Conservation (phyloP, 2,888 invertebrate species). For the Aphodius sticticus region DNA sequence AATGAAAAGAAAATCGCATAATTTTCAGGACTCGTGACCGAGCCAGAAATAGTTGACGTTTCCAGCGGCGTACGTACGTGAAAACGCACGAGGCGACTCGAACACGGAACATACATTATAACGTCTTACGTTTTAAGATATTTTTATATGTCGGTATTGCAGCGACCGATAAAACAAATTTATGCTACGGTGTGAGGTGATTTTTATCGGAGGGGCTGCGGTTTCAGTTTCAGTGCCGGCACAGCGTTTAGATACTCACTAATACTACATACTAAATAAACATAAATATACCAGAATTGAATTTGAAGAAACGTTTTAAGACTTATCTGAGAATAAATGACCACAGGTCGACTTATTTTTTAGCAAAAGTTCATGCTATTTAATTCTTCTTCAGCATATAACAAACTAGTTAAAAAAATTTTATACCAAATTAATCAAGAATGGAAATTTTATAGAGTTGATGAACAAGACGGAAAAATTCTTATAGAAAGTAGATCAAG, state of each 20-base stretch:
- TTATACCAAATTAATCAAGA: no score
- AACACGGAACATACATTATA: neutral
- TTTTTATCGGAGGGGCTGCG: neutral
- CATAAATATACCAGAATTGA: no score
- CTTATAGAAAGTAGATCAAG: no score
- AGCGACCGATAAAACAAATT: neutral
- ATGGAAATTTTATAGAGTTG: no score
- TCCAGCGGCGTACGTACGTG: neutral
- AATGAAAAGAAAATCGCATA: neutral
- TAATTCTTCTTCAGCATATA: no score
- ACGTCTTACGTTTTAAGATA: neutral
- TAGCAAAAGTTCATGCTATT: no score
- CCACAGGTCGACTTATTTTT: no score
- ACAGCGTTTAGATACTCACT: neutral
- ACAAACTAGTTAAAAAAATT: no score
- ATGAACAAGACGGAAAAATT: no score
- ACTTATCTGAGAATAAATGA: no score
- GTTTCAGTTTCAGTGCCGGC: neutral
- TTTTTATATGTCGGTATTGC: neutral
- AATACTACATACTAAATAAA: no score
- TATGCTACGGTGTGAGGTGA: neutral
- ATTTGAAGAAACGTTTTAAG: no score
- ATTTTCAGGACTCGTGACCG: neutral
- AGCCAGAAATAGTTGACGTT: neutral
- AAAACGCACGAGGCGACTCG: neutral